phyloP scores from a whole-genome alignment of 2,888 invertebrate genomes.

The Calephelis perditalis region DNA sequence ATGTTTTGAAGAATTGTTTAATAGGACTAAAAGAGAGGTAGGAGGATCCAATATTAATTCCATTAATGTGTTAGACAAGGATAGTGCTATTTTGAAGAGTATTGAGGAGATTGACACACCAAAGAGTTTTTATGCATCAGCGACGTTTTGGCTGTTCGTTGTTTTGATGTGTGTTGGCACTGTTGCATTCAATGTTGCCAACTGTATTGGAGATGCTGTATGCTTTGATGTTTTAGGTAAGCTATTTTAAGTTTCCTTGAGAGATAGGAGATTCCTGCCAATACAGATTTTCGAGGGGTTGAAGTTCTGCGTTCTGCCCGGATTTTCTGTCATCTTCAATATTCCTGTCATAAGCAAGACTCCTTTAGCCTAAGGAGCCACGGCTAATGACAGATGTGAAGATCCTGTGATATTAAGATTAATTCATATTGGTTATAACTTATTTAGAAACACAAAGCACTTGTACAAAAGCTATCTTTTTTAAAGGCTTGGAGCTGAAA shows the following conservation, averaged over 20 bases:
- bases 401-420: too few relatives aligned
- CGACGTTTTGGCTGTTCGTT: slow-evolving; percentile 86
- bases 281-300: too few relatives aligned
- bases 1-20: slow-evolving; percentile 43
- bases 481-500: too few relatives aligned
- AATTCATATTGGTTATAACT: too few relatives aligned
- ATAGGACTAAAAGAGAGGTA: slow-evolving; percentile 35
- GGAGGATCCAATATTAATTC: slow-evolving; percentile 21
- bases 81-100: slow-evolving; percentile 25
- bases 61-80: slow-evolving; percentile 30
- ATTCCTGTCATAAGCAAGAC: too few relatives aligned
- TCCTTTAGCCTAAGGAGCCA: too few relatives aligned
- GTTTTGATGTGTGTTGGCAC: slow-evolving; percentile 84
- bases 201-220: slow-evolving; percentile 93
- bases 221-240: slow-evolving; percentile 92
- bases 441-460: too few relatives aligned
- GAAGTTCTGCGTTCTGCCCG: too few relatives aligned
- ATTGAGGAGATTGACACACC: slow-evolving; percentile 19
- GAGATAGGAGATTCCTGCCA: too few relatives aligned
- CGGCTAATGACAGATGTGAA: too few relatives aligned
- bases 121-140: slow-evolving; percentile 75
- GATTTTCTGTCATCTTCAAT: not conserved
- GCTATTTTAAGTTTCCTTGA: slow-evolving; percentile 29
- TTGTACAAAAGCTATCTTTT: too few relatives aligned
- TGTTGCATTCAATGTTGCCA: slow-evolving; percentile 89